Evolutionary conservation across 2,113 vertebrate genomes (phyloP).

Genomic region (Anarhynchus alexandrinus): DNA sequence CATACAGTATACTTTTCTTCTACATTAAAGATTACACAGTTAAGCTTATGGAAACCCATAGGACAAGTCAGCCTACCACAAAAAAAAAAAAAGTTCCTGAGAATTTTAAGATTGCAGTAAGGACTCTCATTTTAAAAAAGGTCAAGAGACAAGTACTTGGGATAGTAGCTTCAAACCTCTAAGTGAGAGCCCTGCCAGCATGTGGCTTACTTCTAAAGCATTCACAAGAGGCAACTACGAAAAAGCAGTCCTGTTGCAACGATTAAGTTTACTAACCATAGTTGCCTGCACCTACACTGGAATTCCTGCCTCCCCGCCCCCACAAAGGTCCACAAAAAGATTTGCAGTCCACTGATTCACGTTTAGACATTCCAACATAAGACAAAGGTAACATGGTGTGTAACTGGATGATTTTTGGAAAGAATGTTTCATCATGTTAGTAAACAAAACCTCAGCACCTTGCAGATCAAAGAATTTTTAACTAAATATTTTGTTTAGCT

Average conservation of each 20-base stretch:
- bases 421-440: background rate
- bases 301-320: background rate
- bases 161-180: background rate
- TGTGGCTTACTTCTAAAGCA: background rate
- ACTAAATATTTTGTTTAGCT: background rate
- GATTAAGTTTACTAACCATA: background rate
- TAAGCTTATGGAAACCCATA: background rate
- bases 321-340: background rate
- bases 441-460: slow-evolving; percentile 26
- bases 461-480: background rate
- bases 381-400: background rate
- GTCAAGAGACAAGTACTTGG: background rate
- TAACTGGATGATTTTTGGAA: background rate
- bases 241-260: background rate
- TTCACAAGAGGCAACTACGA: background rate
- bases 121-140: background rate
- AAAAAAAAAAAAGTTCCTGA: background rate
- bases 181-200: background rate
- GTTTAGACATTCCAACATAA: background rate
- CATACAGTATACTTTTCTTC: background rate
- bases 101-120: slow-evolving; percentile 24
- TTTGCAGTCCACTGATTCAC: background rate
- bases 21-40: background rate
- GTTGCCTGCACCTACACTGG: background rate
- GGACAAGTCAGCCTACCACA: background rate